Evolutionary conservation across 2,797 vertebrate species (phyloP).

Genomic region (Parambassis ranga): DNA sequence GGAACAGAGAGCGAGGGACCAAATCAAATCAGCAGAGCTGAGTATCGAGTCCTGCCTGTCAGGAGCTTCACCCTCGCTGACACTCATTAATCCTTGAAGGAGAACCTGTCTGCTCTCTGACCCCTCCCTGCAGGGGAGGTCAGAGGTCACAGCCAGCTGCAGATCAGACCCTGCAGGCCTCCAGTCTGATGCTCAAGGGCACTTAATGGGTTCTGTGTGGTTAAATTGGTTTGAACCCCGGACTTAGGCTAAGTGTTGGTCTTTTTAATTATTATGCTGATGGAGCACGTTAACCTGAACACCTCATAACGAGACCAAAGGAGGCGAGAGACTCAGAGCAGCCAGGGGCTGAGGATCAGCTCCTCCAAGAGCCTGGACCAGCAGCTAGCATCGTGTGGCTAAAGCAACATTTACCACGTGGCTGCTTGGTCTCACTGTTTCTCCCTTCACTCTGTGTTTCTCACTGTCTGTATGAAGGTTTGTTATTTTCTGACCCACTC

Average conservation of each 20-base stretch:
- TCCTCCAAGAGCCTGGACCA: too few relatives aligned
- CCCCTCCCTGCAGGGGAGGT: background rate
- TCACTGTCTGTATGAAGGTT: too few relatives aligned
- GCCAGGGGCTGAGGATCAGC: too few relatives aligned
- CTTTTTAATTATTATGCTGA: background rate
- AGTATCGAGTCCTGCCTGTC: background rate
- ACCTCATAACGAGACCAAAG: too few relatives aligned
- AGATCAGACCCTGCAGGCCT: background rate
- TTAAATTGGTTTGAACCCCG: background rate
- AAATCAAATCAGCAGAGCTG: background rate
- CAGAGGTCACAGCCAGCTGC: conserved; percentile 1
- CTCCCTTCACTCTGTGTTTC: too few relatives aligned
- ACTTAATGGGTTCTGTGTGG: background rate
- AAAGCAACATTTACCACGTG: too few relatives aligned
- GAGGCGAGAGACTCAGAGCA: too few relatives aligned
- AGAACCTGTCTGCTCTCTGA: too few relatives aligned
- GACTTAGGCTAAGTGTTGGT: background rate
- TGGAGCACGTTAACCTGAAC: background rate
- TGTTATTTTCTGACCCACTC: too few relatives aligned
- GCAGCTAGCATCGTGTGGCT: too few relatives aligned
- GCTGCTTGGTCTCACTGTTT: too few relatives aligned
- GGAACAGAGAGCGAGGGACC: too few relatives aligned
- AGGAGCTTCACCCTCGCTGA: background rate
- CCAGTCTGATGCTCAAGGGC: background rate
- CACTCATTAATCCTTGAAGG: background rate